A percentile compares a stretch with the other conserved stretches of the same genome.
Conservation (phyloP, 1,140 invertebrate species). For the Danaus melanippus region DNA sequence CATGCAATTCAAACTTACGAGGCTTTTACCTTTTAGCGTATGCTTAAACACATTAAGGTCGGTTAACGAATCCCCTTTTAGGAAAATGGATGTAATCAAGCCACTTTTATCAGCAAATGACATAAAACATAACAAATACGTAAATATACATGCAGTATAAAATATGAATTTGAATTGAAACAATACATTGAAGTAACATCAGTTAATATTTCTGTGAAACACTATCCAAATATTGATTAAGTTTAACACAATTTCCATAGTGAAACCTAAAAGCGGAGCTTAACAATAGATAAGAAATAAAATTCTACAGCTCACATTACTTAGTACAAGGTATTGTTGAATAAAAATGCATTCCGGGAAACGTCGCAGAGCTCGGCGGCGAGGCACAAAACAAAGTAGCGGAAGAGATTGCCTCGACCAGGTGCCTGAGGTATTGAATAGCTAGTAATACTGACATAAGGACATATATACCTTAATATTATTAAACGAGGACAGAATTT, state of each 20-base stretch:
- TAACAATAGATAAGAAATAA: too few species aligned
- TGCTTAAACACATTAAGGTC: constrained; percentile 12
- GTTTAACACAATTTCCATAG: too few species aligned
- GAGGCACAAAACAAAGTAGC: constrained; percentile 19
- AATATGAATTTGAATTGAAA: neutral
- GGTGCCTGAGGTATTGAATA: constrained; percentile 10
- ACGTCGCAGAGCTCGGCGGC: constrained; percentile 10
- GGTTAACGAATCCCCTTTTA: constrained; percentile 10
- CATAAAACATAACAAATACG: constrained; percentile 1
- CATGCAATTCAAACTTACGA: constrained; percentile 16
- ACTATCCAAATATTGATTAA: too few species aligned
- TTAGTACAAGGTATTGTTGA: constrained; percentile 10
- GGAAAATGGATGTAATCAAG: constrained; percentile 11
- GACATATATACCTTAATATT: too few species aligned
- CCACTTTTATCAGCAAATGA: neutral
- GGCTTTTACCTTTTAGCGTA: constrained; percentile 12
- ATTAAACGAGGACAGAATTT: too few species aligned
- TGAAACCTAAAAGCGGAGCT: too few species aligned
- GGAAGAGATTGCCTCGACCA: constrained; percentile 20
- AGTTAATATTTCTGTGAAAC: constrained; percentile 5
- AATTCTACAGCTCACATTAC: constrained; percentile 4
- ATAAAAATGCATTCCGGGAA: constrained; percentile 19
- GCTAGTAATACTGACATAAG: too few species aligned
- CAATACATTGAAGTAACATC: constrained; percentile 2
- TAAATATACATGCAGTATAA: neutral